Evolutionary conservation across 1,140 invertebrate species (phyloP).

Genomic region (Anastatus disparis): DNA sequence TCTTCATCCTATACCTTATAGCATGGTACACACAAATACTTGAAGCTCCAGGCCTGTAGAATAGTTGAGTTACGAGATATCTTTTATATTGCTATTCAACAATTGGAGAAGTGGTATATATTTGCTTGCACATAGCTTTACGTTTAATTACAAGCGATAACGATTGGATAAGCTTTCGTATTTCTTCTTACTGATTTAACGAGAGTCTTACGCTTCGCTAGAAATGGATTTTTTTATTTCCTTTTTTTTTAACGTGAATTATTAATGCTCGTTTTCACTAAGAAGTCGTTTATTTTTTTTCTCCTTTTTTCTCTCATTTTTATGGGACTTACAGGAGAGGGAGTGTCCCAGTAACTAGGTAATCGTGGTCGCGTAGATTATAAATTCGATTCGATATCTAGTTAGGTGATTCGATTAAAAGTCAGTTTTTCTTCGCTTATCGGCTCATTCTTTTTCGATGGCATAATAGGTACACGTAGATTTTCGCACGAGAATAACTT

Average conservation of each 20-base stretch:
- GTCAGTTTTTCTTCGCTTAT: slow-evolving; percentile 23
- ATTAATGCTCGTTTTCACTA: neutral
- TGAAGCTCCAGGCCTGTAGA: neutral
- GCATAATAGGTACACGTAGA: too few species aligned
- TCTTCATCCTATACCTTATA: neutral
- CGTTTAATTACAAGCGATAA: slow-evolving; percentile 29
- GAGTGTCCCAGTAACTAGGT: too few species aligned
- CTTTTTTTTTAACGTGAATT: neutral
- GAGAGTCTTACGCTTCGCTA: neutral
- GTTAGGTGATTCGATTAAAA: slow-evolving; percentile 14
- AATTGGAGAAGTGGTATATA: slow-evolving; percentile 4
- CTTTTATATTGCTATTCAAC: too few species aligned
- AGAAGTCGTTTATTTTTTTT: neutral
- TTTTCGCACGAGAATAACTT: too few species aligned
- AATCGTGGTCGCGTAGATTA: slow-evolving; percentile 8
- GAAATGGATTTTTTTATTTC: slow-evolving; percentile 4
- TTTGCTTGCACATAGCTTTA: neutral
- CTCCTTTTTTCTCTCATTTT: neutral
- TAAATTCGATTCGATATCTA: slow-evolving; percentile 23
- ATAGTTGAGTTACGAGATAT: neutral
- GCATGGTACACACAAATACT: slow-evolving; percentile 11
- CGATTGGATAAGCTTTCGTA: slow-evolving; percentile 6
- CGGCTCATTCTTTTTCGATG: too few species aligned
- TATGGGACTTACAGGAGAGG: neutral
- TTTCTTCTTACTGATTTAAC: slow-evolving; percentile 1